Conservation (phyloP, 2,888 invertebrate genomes). For the Elaeidobius kamerunicus region DNA sequence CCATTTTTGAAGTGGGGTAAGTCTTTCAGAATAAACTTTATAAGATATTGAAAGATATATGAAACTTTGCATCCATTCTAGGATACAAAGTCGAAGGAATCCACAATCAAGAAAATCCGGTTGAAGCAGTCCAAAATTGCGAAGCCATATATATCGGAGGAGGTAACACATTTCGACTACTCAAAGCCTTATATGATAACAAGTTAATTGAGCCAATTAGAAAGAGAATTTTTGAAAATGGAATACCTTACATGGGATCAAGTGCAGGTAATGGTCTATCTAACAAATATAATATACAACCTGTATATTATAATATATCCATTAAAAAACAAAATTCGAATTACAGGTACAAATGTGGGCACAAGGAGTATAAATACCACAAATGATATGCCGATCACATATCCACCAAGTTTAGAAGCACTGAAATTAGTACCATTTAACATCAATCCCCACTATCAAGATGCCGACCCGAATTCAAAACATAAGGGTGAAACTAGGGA, state of each 20-base stretch:
- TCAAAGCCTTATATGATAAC: conserved; percentile 67
- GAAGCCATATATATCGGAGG: conserved; percentile 77
- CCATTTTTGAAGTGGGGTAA: conserved; percentile 63
- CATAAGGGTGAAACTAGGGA: conserved; percentile 81
- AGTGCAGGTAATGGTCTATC: conserved; percentile 60
- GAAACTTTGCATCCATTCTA: not conserved
- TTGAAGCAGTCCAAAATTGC: conserved; percentile 57
- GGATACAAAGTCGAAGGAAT: conserved; percentile 63
- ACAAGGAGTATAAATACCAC: conserved; percentile 77
- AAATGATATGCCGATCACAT: conserved; percentile 86
- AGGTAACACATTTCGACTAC: conserved; percentile 74
- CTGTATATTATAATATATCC: not conserved
- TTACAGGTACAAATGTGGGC: conserved; percentile 68
- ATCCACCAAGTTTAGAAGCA: conserved; percentile 70
- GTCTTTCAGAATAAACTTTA: conserved; percentile 4
- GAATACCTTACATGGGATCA: conserved; percentile 70
- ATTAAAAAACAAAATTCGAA: not conserved
- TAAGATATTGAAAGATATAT: not conserved
- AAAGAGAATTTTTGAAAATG: conserved; percentile 60
- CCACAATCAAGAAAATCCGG: conserved; percentile 58
- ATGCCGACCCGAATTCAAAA: conserved; percentile 56
- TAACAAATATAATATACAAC: not conserved
- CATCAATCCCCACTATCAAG: conserved; percentile 82
- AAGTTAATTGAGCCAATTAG: conserved; percentile 62
- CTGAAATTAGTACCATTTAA: conserved; percentile 75